Evolutionary conservation across 2,113 vertebrate genomes (phyloP).

Genomic region (Phainopepla nitens): DNA sequence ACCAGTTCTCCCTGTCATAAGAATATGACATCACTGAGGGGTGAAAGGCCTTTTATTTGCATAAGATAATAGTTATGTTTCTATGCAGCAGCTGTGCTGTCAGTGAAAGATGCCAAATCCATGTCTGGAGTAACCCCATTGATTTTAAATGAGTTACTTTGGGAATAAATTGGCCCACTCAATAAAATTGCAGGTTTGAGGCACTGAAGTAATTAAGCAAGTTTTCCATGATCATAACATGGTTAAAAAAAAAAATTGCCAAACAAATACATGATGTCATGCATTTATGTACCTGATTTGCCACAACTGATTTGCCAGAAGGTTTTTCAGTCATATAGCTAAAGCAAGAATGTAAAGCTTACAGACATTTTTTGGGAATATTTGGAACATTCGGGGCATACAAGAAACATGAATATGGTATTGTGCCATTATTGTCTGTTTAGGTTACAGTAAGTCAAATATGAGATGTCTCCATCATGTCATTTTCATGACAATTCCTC

Average conservation of each 20-base stretch:
- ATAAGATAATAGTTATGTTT: slow-evolving; percentile 39
- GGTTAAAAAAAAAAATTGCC: background rate
- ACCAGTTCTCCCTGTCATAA: background rate
- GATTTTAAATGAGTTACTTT: slow-evolving; percentile 46
- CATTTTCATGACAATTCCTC: background rate
- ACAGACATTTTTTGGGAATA: background rate
- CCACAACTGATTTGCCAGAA: background rate
- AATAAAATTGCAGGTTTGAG: slow-evolving; percentile 28
- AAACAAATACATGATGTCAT: background rate
- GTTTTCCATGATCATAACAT: background rate
- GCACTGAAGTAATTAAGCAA: slow-evolving; percentile 32
- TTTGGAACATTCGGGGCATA: background rate
- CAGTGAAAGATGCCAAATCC: slow-evolving; percentile 42
- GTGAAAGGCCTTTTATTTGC: slow-evolving; percentile 56
- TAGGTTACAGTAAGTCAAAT: background rate
- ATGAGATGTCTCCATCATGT: background rate
- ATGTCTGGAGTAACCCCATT: slow-evolving; percentile 29
- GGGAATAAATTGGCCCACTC: slow-evolving; percentile 16
- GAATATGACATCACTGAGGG: slow-evolving; percentile 28
- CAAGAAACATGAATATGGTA: background rate
- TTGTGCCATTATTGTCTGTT: background rate
- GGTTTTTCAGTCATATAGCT: background rate
- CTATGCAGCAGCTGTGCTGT: slow-evolving; percentile 53
- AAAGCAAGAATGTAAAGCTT: background rate
- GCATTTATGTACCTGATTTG: background rate